A percentile compares a stretch with the other conserved stretches of the same genome.
phyloP scores from a whole-genome alignment of 1,140 invertebrate species.

The Pseudomyrmex sp. region DNA sequence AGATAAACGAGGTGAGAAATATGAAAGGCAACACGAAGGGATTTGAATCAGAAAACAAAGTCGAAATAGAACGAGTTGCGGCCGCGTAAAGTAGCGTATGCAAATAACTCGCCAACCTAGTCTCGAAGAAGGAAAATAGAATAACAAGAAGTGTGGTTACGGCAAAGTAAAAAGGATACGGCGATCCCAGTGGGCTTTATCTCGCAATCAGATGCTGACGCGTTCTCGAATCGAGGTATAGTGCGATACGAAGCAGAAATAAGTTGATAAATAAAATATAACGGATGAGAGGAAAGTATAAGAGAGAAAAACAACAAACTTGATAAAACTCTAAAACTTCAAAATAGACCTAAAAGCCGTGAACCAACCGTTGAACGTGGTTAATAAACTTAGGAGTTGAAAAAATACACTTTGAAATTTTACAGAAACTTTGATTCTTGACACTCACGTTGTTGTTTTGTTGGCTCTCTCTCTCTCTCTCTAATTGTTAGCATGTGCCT shows the following conservation, averaged over 20 bases:
- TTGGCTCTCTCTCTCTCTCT: no score
- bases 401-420: no score
- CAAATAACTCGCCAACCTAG: conserved; percentile 50
- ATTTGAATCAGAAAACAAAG: conserved; percentile 50
- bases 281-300: conserved; percentile 53
- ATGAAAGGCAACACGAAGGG: conserved; percentile 39
- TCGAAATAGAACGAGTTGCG: conserved; percentile 10
- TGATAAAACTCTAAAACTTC: no score
- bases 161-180: conserved; percentile 50
- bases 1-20: conserved; percentile 42
- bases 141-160: conserved; percentile 47
- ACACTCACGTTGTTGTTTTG: no score
- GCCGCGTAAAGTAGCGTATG: conserved; percentile 24
- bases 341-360: no score
- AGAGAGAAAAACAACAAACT: no score
- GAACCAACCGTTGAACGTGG: no score
- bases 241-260: conserved; percentile 53
- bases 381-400: no score
- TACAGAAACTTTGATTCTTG: no score
- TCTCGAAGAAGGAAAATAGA: conserved; percentile 46
- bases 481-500: no score
- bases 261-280: conserved; percentile 49
- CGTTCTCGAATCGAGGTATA: conserved; percentile 63
- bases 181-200: conserved; percentile 37
- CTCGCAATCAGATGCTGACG: conserved; percentile 37